Evolutionary conservation across 2,888 invertebrate species (phyloP).

Genomic region (Drosophila tripunctata): DNA sequence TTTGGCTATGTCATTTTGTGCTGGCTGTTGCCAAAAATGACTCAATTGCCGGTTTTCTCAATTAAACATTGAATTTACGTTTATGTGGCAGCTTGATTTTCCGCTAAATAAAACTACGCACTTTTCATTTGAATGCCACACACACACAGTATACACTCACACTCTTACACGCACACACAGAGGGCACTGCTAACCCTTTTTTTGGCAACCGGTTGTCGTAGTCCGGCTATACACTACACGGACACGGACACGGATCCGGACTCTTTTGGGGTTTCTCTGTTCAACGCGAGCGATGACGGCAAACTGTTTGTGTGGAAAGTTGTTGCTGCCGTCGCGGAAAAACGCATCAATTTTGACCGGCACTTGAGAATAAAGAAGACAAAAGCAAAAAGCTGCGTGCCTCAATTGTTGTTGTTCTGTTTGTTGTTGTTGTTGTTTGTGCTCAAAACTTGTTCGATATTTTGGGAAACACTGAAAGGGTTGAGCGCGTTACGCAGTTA

Average conservation of each 20-base stretch:
- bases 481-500: no score
- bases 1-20: constrained; percentile 10
- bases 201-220: constrained; percentile 10
- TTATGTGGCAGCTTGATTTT: constrained; percentile 1
- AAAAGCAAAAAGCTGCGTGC: constrained; percentile 75
- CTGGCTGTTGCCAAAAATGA: background rate
- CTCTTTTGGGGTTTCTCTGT: constrained; percentile 48
- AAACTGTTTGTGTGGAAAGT: constrained; percentile 64
- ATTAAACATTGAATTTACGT: background rate
- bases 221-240: background rate
- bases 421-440: constrained; percentile 53
- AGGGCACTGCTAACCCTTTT: constrained; percentile 37
- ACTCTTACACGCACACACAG: background rate
- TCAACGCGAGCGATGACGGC: constrained; percentile 67
- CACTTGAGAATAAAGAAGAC: constrained; percentile 71
- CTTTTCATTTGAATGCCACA: constrained; percentile 15
- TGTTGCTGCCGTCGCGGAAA: constrained; percentile 65
- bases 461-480: no score
- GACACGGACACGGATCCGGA: constrained; percentile 5
- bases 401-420: constrained; percentile 33
- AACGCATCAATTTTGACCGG: constrained; percentile 74
- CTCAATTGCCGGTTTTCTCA: constrained; percentile 21
- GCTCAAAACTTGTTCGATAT: constrained; percentile 67
- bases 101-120: constrained; percentile 36
- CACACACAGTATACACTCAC: constrained; percentile 10